These are phyloP conservation scores for Oligia latruncula DNA, from an alignment of 2,888 invertebrate species.

Conservation along the genomic window DNA sequence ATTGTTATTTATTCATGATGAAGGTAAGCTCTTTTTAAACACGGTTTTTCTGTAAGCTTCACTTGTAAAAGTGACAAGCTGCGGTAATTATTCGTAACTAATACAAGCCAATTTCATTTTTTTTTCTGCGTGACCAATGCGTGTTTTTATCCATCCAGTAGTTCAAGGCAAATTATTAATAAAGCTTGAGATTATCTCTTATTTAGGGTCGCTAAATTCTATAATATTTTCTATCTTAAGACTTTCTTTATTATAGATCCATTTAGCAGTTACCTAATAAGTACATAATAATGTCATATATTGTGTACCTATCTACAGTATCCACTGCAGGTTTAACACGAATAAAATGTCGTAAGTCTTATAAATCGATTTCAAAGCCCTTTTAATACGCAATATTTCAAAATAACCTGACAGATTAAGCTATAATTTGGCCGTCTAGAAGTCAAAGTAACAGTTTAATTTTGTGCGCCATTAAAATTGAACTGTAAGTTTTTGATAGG, in stretches of 20 bases:
- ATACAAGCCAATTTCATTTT: no score
- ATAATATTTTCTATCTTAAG: neutral
- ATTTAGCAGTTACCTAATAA: neutral
- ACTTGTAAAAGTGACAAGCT: no score
- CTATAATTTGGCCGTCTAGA: constrained; percentile 31
- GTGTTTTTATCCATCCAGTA: neutral
- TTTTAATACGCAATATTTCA: constrained; percentile 32
- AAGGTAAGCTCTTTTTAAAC: neutral
- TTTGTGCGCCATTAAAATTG: constrained; percentile 28
- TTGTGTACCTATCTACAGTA: neutral
- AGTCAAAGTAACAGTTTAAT: constrained; percentile 36
- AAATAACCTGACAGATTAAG: constrained; percentile 36
- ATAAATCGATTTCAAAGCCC: constrained; percentile 5
- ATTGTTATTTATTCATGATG: neutral
- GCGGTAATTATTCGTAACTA: no score
- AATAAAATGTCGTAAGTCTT: constrained; percentile 12
- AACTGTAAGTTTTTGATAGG: constrained; percentile 38
- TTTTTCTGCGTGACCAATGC: neutral
- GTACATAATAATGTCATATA: neutral
- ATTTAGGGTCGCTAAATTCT: no score
- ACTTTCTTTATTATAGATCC: neutral
- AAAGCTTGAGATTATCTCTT: neutral
- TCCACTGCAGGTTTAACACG: neutral
- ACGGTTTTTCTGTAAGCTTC: neutral
- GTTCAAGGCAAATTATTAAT: no score